These are phyloP conservation scores for Oxystoma pomonae DNA, from an alignment of 2,888 invertebrate genomes.

Conservation along the genomic window DNA sequence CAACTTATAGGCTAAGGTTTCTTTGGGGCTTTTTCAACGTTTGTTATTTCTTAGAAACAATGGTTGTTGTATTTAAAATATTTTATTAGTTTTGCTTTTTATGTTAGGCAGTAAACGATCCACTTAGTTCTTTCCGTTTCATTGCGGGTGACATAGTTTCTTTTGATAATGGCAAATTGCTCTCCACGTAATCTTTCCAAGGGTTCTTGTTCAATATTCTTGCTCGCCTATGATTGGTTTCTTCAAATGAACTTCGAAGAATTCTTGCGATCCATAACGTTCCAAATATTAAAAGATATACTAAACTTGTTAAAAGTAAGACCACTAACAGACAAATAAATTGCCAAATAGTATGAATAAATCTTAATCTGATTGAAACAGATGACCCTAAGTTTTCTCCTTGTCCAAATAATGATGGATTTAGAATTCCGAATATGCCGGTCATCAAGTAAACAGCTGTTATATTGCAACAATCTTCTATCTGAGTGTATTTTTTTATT, in stretches of 20 bases:
- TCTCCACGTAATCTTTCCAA: constrained; percentile 24
- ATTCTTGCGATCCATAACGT: constrained; percentile 17
- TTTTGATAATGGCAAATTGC: constrained; percentile 26
- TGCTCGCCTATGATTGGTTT: constrained; percentile 28
- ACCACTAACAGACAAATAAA: constrained; percentile 25
- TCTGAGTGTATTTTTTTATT: constrained; percentile 35
- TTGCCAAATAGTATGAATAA: constrained; percentile 28
- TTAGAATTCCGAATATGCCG: constrained; percentile 36
- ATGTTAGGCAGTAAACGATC: constrained; percentile 7
- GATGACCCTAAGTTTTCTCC: constrained; percentile 22
- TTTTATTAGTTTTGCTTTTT: no score
- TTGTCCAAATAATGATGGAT: constrained; percentile 34
- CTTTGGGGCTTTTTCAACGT: no score
- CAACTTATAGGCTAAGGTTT: no score
- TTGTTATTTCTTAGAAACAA: no score
- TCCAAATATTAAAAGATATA: constrained; percentile 23
- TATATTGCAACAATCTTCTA: constrained; percentile 45
- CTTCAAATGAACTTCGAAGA: constrained; percentile 26
- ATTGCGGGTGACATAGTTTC: constrained; percentile 26
- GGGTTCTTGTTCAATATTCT: constrained; percentile 23
- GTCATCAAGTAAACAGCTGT: constrained; percentile 38
- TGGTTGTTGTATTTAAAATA: no score
- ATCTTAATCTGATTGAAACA: constrained; percentile 6
- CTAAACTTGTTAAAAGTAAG: constrained; percentile 15
- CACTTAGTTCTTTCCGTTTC: constrained; percentile 13